A percentile compares a stretch with the other conserved stretches of the same genome.
Evolutionary conservation across 1,140 invertebrate species (phyloP).

Genomic region (Helicoverpa armigera): DNA sequence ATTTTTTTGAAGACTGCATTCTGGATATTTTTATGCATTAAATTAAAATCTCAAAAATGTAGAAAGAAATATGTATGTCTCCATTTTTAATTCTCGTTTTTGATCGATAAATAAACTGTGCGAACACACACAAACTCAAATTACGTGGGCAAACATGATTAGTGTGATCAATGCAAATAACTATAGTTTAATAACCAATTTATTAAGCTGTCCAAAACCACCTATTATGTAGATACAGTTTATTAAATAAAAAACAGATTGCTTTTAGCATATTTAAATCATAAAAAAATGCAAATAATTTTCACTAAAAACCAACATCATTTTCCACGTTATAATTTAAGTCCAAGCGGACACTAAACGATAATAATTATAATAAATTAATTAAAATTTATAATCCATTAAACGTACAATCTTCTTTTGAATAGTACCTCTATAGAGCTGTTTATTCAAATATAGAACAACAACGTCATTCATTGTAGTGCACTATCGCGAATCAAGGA

Average conservation of each 20-base stretch:
- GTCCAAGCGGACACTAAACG: background rate
- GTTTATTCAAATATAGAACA: constrained; percentile 36
- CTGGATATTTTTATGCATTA: no score
- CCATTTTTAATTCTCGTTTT: background rate
- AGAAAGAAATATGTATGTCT: no score
- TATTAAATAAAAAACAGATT: constrained; percentile 10
- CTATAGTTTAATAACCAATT: constrained; percentile 17
- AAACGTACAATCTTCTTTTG: constrained; percentile 26
- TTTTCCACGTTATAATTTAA: constrained; percentile 10
- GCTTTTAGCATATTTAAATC: constrained; percentile 23
- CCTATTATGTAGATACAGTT: constrained; percentile 31
- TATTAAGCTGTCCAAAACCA: constrained; percentile 10
- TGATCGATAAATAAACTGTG: background rate
- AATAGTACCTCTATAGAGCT: background rate
- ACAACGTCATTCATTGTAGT: constrained; percentile 57
- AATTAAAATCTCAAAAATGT: no score
- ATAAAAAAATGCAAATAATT: constrained; percentile 34
- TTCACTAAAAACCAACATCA: constrained; percentile 29
- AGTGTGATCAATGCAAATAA: constrained; percentile 26
- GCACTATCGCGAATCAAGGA: constrained; percentile 59
- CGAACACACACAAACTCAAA: background rate
- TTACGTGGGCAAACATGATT: constrained; percentile 16
- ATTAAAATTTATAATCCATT: constrained; percentile 38
- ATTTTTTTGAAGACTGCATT: no score
- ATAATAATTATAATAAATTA: constrained; percentile 24